Evolutionary conservation across 1,140 invertebrate species (phyloP), one percentile per base, ranked within the genome.

Genomic region (Cotesia vestalis): DNA sequence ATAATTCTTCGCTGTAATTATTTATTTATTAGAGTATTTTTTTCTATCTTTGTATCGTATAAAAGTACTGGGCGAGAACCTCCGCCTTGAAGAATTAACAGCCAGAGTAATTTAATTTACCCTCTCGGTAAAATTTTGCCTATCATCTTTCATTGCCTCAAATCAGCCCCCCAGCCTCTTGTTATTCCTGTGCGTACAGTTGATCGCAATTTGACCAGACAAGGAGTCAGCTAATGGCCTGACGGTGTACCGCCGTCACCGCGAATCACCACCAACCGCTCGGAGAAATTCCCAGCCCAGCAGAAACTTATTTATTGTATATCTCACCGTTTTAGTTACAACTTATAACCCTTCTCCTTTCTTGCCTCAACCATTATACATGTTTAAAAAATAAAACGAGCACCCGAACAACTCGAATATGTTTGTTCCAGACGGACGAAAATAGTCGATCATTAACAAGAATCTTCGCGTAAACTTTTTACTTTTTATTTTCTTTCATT

Each of bases 391-490:
- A 6, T 9, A 46, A 46, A 46, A 46, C 9, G 11, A 46, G 11
- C 38, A 64, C 35, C 17, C 12, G 40, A 64, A 64, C 36, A 64
- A 64, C 35, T 64, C 38, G 62, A 64, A 64, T 35, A 64, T 64
- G 36, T 64, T 64, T 36, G 62, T 64, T 64, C 62, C 62, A 64
- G 62, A 64, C 62, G 62, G 62, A 64, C 62, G 38, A 64, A 64
- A 64, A 64, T 64, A 64, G 62, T 64, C 36, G 62, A 64, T 64
- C 62, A 64, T 64, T 64, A 64, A 64, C 62, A 64, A 64, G 62
- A 64, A 64, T 64, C 36, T 36, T 38, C 62, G 62, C 62, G 34
- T 35, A 17, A 20, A 57, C 53, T 57, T 57, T 12, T 46, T 2
- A 27, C 27, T 11, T 46, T 46, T 46, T 46, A 46, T 46, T 46